phyloP scores from a whole-genome alignment of 2,797 vertebrate genomes.

The Galaxias olidus region DNA sequence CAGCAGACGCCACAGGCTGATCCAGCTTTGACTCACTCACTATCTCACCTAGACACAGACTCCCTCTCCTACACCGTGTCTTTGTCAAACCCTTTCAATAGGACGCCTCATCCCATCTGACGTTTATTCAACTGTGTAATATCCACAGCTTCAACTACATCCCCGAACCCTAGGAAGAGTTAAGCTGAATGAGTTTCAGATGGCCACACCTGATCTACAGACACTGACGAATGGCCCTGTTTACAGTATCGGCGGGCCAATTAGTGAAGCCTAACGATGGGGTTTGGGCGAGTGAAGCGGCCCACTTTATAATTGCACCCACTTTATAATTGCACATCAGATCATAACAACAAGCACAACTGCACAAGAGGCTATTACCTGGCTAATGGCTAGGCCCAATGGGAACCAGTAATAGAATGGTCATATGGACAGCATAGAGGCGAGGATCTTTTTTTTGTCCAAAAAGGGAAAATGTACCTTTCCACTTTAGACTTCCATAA shows the following conservation, averaged over 20 bases:
- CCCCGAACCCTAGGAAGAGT: too few relatives aligned
- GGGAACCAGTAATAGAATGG: slow-evolving; percentile 48
- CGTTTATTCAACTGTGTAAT: too few relatives aligned
- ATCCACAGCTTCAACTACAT: too few relatives aligned
- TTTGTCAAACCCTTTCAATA: too few relatives aligned
- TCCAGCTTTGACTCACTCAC: too few relatives aligned
- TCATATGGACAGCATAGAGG: slow-evolving; percentile 55
- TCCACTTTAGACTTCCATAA: too few relatives aligned
- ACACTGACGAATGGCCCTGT: slow-evolving; percentile 51
- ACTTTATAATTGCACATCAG: slow-evolving; percentile 15
- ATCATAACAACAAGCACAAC: slow-evolving; percentile 43
- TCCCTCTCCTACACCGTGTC: too few relatives aligned
- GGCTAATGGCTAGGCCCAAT: slow-evolving; percentile 36
- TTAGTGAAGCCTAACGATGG: slow-evolving; percentile 60
- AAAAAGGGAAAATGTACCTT: slow-evolving; percentile 1
- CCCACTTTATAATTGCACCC: slow-evolving; percentile 52
- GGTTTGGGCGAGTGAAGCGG: slow-evolving; percentile 52
- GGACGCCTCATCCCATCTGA: too few relatives aligned
- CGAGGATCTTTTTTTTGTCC: slow-evolving; percentile 41
- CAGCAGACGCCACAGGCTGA: too few relatives aligned
- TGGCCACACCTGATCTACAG: slow-evolving; percentile 38
- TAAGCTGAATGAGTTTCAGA: slow-evolving; percentile 10
- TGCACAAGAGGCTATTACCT: slow-evolving; percentile 35
- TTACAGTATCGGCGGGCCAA: slow-evolving; percentile 52
- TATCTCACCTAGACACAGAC: too few relatives aligned